Evolutionary conservation across 2,888 invertebrate species (phyloP).

Genomic region (Anticlea derivata): DNA sequence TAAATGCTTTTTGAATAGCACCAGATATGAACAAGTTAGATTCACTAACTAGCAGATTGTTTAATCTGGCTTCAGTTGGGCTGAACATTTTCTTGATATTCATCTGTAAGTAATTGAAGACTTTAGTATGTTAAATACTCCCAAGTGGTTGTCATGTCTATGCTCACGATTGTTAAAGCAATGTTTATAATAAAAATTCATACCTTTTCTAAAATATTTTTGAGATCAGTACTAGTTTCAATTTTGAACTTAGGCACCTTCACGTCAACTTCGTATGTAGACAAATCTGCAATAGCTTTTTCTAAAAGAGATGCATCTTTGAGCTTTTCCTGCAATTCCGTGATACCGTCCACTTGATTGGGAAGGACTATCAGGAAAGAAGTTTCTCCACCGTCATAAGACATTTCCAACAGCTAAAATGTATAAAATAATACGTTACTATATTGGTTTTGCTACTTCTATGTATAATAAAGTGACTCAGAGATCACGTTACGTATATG

Average conservation of each 20-base stretch:
- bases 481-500: too few species aligned
- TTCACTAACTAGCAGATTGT: constrained; percentile 80
- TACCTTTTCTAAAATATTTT: constrained; percentile 82
- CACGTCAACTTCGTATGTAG: constrained; percentile 81
- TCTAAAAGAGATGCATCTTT: constrained; percentile 62
- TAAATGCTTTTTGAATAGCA: constrained; percentile 91
- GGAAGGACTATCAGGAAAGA: constrained; percentile 91
- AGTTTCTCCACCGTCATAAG: constrained; percentile 87
- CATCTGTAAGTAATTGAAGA: constrained; percentile 44
- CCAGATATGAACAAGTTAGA: constrained; percentile 83
- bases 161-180: too few species aligned
- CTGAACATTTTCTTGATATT: constrained; percentile 53
- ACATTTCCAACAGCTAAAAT: constrained; percentile 87
- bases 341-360: constrained; percentile 86
- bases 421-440: neutral
- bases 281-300: constrained; percentile 69
- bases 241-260: constrained; percentile 91
- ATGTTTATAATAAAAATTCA: neutral
- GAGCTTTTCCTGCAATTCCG: constrained; percentile 84
- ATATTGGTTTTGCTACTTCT: too few species aligned
- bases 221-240: constrained; percentile 87
- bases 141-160: too few species aligned
- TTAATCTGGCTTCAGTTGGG: constrained; percentile 80
- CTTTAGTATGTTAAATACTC: too few species aligned
- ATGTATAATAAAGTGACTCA: too few species aligned